Base-by-base conservation (phyloP, 2,113 vertebrate species). In the Sialia sialis region DNA sequence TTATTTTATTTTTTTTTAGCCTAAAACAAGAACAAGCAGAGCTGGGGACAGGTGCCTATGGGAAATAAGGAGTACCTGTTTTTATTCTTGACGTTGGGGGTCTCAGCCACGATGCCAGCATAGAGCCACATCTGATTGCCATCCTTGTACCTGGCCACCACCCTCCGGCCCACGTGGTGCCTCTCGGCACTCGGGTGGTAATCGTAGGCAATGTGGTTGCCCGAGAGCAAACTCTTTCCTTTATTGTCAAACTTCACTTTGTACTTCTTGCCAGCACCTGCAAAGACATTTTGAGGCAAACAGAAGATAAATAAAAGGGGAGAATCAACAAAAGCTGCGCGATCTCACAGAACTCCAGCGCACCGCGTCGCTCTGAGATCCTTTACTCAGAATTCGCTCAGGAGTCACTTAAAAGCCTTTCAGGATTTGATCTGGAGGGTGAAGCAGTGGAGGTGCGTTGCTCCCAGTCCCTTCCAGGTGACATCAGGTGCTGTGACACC, bases 161-260 rank as follows among this genome's bases (percentile, higher is more conserved):
- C 99, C 18, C 99, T 98, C 80, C 99, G 99, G 10, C 99, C 99
- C 3, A 99, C 99, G 18, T 98, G 98, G 59, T 99, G 96, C 38
- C 98, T 98, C 93, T 99, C 99, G 1, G 98, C 96, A 0, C 95
- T 97, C 8, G 99, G 99, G 97, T 99, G 99, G 48, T 98, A 98
- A 84, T 99, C 99, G 4, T 99, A 99, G 6, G 99, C 99, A 34
- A 99, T 98, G 58, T 99, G 99, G 94, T 99, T 99, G 43, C 99
- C 99, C 3, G 99, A 99, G 18, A 99, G 98, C 83, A 99, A 97
- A 92, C 99, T 99, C 97, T 99, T 99, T 4, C 99, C 99, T 97
- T 99, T 99, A 5, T 98, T 98, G 67, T 99, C 99, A 84, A 99
- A 99, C 77, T 99, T 99, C 80, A 99, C 99, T 93, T 99, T 99